Evolutionary conservation across 2,113 vertebrate species (phyloP), one percentile per base, ranked within the genome.

Genomic region (Eleginops maclovinus): DNA sequence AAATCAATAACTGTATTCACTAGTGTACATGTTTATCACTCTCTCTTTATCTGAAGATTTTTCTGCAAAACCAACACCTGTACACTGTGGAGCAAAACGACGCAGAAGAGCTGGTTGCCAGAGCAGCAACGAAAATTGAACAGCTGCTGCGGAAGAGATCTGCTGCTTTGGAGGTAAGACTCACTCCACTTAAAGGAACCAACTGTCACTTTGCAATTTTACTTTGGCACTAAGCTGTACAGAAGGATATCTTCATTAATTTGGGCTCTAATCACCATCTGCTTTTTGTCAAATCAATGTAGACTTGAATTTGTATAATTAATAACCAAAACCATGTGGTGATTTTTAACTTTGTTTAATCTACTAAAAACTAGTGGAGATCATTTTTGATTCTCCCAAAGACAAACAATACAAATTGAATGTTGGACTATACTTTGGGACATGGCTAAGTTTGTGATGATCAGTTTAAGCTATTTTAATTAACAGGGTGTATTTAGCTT

Each of bases 91-190:
- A 98, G 91, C 91, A 96, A 55, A 99, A 99, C 74, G 96, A 99
- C 19, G 97, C 98, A 21, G 96, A 94, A 46, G 95, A 97, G 84
- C 94, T 99, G 72, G 98, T 99, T 87, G 96, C 96, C 90, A 93
- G 96, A 84, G 98, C 97, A 72, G 97, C 98, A 62, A 94, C 94
- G 84, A 97, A 99, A 73, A 99, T 99, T 64, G 98, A 99, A 91
- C 97, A 98, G 82, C 96, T 99, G 85, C 92, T 99, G 22, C 95
- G 89, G 83, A 99, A 99, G 87, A 95, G 97, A 80, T 97, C 97
- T 9, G 96, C 95, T 88, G 97, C 97, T 24, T 93, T 99, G 79
- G 95, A 97, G 96, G 98, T 99, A 93, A 94, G 95, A 95, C 63
- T 63, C 50, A 26, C 10, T 64, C 55, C 58, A 66, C 69, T 74